Base-by-base conservation (phyloP, 2,888 invertebrate genomes). In the Erynnis tages region DNA sequence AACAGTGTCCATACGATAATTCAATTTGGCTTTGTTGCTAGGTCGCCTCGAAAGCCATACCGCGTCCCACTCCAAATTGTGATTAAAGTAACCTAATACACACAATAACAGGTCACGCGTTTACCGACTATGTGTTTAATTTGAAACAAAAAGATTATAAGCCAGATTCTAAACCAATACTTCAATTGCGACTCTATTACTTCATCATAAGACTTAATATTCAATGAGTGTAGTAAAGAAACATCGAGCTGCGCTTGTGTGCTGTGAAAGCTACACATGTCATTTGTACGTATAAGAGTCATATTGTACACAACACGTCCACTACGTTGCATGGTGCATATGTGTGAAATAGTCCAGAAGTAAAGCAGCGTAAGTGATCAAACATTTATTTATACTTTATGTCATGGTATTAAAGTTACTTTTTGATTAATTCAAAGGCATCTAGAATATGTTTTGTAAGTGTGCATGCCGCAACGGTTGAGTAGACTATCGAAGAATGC, bases 211-310 rank as follows among this genome's bases (percentile, higher is more conserved):
- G 55, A 62, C 63, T 58, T 14, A 67, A 60, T 62, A 54, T 73
- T 2, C 1, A 32, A 16, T 62, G 50, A 1, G 0, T 11, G 6
- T 35, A 54, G 54, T 66, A 64, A 65, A 68, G 67, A 72, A 77
- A 78, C 75, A 69, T 68, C 68, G 60, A 61, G 66, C 58, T 79
- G 72, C 73, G 79, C 71, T 69, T 81, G 87, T 88, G 87, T 85
- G 86, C 79, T 74, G 88, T 86, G 88, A 89, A 89, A 89, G 88
- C 87, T 84, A 88, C 84, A 88, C 86, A 84, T 87, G 86, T 87
- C 86, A 82, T 86, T 86, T 86, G 79, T 82, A 79, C 73, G 79
- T 84, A 86, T 82, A 84, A 84, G 78, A 82, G 81, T 85, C 85
- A 85, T 83, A 84, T 80, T 83, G 83, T 86, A 82, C 81, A 85